Evolutionary conservation across 2,888 invertebrate species (phyloP), one percentile per base, ranked within the genome.

Genomic region (Autographa pulchrina): DNA sequence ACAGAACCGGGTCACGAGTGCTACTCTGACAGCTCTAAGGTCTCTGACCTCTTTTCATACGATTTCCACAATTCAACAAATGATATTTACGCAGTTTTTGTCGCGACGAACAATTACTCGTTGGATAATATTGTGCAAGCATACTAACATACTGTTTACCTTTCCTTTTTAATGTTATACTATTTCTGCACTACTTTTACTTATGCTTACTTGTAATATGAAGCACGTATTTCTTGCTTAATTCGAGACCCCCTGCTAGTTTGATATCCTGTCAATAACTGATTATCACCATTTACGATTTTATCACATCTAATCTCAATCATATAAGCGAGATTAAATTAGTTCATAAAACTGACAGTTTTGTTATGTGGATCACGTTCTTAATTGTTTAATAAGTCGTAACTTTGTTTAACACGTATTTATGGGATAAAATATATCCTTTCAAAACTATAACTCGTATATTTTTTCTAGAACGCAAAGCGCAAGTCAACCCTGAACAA

Each of bases 21-120:
- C 83, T 73, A 74, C 68, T 73, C 66, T 63, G 67, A 68, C 70
- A 69, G 81, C 56, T 66, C 75, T 80, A 80, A 68, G 86, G 84
- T 85, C 79, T 84, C 70, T 82, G 82, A 85, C 88, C 86, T 72
- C 83, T 77, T 88, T 86, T 75, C 75, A 81, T 81, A 79, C 65
- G 75, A 80, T 84, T 80, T 80, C 81, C 79, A 78, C 80, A 73
- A 77, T 77, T 70, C 69, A 72, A 72, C 73, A 78, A 65, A 70
- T 73, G 73, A 75, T 84, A 79, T 83, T 84, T 83, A 80, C 80
- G 75, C 81, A 85, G 82, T 84, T 86, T 86, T 83, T 77, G 82
- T 82, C 74, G 59, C 58, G 77, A 80, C 69, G 68, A 68, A 68
- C 68, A 59, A 48, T 72, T 78, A 68, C 48, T 31, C n/a, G 16